Conservation (phyloP, 2,888 invertebrate genomes). For the Amblyjoppa fuscipennis region DNA sequence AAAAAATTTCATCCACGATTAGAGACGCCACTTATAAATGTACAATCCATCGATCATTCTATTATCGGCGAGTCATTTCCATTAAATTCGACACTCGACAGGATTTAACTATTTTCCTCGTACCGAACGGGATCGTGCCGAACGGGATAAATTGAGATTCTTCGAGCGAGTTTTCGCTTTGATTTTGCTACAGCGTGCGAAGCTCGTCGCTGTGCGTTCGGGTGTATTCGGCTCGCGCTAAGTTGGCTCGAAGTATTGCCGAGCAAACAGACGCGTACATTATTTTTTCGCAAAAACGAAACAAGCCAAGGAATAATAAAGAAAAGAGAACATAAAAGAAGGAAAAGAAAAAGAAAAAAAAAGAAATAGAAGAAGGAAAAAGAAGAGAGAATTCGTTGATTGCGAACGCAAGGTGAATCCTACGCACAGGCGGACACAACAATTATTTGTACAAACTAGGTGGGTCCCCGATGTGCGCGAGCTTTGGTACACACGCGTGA, state of each 20-base stretch:
- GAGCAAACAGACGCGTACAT: conserved; percentile 54
- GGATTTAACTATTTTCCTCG: conserved; percentile 13
- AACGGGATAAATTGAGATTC: neutral
- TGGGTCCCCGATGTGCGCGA: conserved; percentile 76
- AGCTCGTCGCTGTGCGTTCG: conserved; percentile 21
- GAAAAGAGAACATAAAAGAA: neutral
- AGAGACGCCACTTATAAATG: neutral
- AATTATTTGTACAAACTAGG: conserved; percentile 82
- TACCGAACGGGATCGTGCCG: neutral
- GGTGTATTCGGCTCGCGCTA: conserved; percentile 34
- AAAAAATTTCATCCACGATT: conserved; percentile 24
- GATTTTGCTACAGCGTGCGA: neutral
- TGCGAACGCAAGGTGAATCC: conserved; percentile 52
- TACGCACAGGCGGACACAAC: conserved; percentile 55
- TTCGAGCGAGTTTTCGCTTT: neutral
- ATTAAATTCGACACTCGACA: neutral
- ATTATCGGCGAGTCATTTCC: neutral
- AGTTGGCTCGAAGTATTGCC: conserved; percentile 54
- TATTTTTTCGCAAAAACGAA: neutral
- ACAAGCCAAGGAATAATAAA: conserved; percentile 10
- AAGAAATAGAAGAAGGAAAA: conserved; percentile 1
- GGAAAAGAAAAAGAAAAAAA: neutral
- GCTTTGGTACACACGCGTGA: conserved; percentile 70
- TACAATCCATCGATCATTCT: neutral
- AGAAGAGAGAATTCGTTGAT: conserved; percentile 49